Conservation (phyloP, 2,797 vertebrate genomes). For the Brachyalestes nurse region DNA sequence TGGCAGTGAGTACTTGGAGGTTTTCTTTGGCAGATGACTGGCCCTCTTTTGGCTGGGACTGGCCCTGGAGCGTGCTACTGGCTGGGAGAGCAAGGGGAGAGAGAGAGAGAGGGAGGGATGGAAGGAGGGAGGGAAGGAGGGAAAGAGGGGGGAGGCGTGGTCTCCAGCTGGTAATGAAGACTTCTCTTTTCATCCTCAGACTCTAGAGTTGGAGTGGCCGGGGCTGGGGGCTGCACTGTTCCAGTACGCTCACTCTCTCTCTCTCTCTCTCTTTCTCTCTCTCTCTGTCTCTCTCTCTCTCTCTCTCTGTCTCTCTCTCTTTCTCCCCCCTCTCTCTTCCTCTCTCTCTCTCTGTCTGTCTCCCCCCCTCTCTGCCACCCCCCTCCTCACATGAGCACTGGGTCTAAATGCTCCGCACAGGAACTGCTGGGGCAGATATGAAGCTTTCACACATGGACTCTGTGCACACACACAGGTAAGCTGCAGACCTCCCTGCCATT, state of each 20-base stretch:
- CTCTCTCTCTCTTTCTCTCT: slow-evolving; percentile 58
- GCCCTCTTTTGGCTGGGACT: slow-evolving; percentile 75
- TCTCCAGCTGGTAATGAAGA: slow-evolving; percentile 90
- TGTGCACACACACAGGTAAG: slow-evolving; percentile 81
- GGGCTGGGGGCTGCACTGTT: slow-evolving; percentile 80
- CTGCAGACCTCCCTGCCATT: slow-evolving; percentile 50
- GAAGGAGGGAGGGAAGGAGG: slow-evolving; percentile 36
- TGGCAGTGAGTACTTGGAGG: slow-evolving; percentile 75
- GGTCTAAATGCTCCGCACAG: slow-evolving; percentile 55
- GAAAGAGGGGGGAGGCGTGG: slow-evolving; percentile 76
- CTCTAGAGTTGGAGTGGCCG: slow-evolving; percentile 83
- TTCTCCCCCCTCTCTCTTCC: slow-evolving; percentile 11
- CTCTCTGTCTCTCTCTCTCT: slow-evolving; percentile 11
- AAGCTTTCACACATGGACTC: slow-evolving; percentile 69
- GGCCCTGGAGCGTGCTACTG: slow-evolving; percentile 86
- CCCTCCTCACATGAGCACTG: slow-evolving; percentile 35
- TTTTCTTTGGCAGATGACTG: slow-evolving; percentile 80
- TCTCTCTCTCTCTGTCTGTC: slow-evolving; percentile 17
- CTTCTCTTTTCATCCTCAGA: slow-evolving; percentile 93
- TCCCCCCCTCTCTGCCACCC: slow-evolving; percentile 25
- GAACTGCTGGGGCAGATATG: slow-evolving; percentile 73
- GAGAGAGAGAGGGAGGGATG: slow-evolving; percentile 62
- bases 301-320: slow-evolving; percentile 23
- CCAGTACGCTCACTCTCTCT: slow-evolving; percentile 68
- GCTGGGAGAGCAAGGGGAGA: slow-evolving; percentile 77